Evolutionary conservation across 2,888 invertebrate genomes (phyloP).

Genomic region (Drosophila anceps): DNA sequence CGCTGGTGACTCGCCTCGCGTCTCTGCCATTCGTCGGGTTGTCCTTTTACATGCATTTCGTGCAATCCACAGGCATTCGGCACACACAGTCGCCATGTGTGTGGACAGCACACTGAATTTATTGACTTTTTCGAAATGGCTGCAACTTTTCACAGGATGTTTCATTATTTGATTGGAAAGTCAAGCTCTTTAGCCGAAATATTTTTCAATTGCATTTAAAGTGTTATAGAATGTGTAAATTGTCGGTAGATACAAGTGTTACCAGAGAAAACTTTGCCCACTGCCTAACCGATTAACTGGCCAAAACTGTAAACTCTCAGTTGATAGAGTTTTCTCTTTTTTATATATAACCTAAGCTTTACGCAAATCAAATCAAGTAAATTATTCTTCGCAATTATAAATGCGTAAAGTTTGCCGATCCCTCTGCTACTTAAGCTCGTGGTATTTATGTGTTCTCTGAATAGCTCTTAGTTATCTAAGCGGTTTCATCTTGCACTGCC

Average conservation of each 20-base stretch:
- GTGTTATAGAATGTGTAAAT: background rate
- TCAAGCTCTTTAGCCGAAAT: conserved; percentile 2
- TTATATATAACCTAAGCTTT: background rate
- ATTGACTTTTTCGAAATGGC: conserved; percentile 51
- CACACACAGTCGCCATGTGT: conserved; percentile 26
- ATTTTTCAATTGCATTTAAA: conserved; percentile 7
- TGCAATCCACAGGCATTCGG: conserved; percentile 35
- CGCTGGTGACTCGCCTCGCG: conserved; percentile 28
- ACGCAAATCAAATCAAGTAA: background rate
- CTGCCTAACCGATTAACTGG: background rate
- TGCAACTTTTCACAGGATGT: conserved; percentile 30
- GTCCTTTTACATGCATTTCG: conserved; percentile 28
- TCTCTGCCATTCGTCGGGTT: conserved; percentile 18
- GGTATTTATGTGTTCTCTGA: background rate
- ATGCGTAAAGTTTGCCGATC: background rate
- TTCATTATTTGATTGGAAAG: conserved; percentile 33
- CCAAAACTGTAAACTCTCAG: background rate
- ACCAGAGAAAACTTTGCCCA: background rate
- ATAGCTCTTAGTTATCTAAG: background rate
- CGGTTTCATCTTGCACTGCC: background rate
- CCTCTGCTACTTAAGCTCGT: background rate
- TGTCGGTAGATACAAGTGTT: background rate
- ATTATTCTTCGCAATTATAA: background rate
- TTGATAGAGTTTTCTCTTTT: background rate
- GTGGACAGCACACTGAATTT: conserved; percentile 28